Conservation (phyloP, 2,888 invertebrate species). For the Hydroisotoma schaefferi region DNA sequence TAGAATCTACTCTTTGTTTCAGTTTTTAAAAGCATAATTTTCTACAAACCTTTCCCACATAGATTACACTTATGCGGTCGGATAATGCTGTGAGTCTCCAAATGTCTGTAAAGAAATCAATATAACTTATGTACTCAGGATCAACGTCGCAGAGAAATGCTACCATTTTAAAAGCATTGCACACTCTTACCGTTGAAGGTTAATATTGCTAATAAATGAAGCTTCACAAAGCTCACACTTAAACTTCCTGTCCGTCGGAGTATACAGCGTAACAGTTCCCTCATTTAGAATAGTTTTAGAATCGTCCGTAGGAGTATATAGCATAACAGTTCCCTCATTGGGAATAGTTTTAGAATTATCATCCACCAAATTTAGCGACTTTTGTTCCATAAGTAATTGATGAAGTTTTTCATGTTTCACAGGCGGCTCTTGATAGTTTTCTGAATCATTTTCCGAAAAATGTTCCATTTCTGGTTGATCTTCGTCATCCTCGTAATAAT, state of each 20-base stretch:
- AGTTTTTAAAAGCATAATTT: too few relatives aligned
- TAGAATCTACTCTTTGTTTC: too few relatives aligned
- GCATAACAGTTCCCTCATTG: not conserved
- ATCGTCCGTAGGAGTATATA: not conserved
- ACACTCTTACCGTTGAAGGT: constrained; percentile 25
- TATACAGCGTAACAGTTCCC: not conserved
- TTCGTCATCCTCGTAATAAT: not conserved
- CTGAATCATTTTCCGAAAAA: constrained; percentile 7
- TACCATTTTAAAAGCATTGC: not conserved
- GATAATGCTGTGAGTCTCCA: constrained; percentile 32
- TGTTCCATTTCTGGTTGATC: constrained; percentile 14
- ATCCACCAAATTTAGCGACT: not conserved
- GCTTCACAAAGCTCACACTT: constrained; percentile 42
- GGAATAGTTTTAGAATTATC: too few relatives aligned
- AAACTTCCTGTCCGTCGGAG: constrained; percentile 22
- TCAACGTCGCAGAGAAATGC: not conserved
- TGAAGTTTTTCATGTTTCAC: not conserved
- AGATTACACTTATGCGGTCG: constrained; percentile 43
- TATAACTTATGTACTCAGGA: not conserved
- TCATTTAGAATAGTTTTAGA: too few relatives aligned
- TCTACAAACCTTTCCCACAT: constrained; percentile 38
- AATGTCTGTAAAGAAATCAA: constrained; percentile 28
- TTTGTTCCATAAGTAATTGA: not conserved
- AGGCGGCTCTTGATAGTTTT: not conserved
- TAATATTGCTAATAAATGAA: constrained; percentile 33